These are phyloP conservation scores for Cryptoblepharus egeriae DNA, from an alignment of 2,797 vertebrate genomes.

Conservation along the genomic window DNA sequence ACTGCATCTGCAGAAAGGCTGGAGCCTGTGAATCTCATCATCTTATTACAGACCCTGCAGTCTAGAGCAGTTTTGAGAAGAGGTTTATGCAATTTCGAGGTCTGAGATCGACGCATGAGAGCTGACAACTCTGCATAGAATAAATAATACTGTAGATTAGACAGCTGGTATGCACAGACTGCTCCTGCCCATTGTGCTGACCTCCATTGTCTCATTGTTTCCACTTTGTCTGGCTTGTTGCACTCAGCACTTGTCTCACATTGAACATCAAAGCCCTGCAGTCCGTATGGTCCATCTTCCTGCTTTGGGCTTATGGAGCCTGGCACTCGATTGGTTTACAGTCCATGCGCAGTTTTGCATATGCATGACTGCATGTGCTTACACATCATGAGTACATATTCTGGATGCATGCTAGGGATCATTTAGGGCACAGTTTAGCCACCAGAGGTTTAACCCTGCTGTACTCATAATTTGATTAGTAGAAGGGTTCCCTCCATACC, in stretches of 20 bases:
- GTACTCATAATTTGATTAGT: background rate
- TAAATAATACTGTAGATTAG: slow-evolving; percentile 23
- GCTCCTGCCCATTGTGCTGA: slow-evolving; percentile 25
- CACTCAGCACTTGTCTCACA: slow-evolving; percentile 40
- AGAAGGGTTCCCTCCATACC: background rate
- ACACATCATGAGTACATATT: background rate
- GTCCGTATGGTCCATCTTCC: background rate
- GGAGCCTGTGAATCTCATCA: background rate
- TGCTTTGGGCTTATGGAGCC: background rate
- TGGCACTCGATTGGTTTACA: background rate
- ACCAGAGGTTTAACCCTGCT: background rate
- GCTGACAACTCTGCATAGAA: background rate
- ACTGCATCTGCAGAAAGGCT: background rate
- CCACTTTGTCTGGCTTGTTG: slow-evolving; percentile 31
- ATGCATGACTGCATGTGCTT: background rate
- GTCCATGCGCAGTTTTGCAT: background rate
- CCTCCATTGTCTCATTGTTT: slow-evolving; percentile 38
- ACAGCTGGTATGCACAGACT: slow-evolving; percentile 31
- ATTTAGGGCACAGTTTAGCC: background rate
- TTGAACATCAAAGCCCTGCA: slow-evolving; percentile 32
- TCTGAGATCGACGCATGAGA: slow-evolving; percentile 28
- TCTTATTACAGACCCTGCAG: background rate
- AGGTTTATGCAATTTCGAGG: slow-evolving; percentile 10
- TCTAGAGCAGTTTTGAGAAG: background rate
- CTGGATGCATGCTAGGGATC: background rate